phyloP scores from a whole-genome alignment of 2,888 invertebrate species.

The Drosophila anceps region DNA sequence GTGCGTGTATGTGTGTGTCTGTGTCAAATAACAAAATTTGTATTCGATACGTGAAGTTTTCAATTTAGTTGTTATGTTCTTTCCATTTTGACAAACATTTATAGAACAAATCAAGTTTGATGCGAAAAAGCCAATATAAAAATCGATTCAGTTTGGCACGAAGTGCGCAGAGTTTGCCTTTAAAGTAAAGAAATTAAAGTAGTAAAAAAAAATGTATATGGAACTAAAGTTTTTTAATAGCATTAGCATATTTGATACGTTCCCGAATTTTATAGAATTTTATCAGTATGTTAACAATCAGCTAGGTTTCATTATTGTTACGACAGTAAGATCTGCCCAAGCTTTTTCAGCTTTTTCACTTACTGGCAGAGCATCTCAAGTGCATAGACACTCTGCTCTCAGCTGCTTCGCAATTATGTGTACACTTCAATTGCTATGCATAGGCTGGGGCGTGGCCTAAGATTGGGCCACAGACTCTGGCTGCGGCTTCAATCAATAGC shows the following conservation, averaged over 20 bases:
- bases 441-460: slow-evolving; percentile 59
- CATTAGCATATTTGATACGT: background rate
- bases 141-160: background rate
- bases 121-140: background rate
- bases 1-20: no score
- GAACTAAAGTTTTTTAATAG: no score
- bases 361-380: slow-evolving; percentile 7
- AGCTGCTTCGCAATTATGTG: slow-evolving; percentile 7
- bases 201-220: no score
- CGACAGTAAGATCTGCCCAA: fast-evolving
- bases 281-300: background rate
- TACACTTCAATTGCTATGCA: slow-evolving; percentile 26
- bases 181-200: no score
- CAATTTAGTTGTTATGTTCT: slow-evolving; percentile 7
- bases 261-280: background rate
- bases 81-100: background rate
- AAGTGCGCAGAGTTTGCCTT: background rate
- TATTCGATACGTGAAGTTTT: slow-evolving; percentile 24
- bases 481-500: slow-evolving; percentile 62
- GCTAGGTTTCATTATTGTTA: background rate
- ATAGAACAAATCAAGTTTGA: background rate
- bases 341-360: background rate
- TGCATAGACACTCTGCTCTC: slow-evolving; percentile 7
- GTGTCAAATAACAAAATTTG: slow-evolving; percentile 30
- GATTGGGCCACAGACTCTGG: background rate